These are phyloP conservation scores for Daktulosphaira vitifoliae DNA, from an alignment of 1,140 invertebrate genomes.

Conservation along the genomic window DNA sequence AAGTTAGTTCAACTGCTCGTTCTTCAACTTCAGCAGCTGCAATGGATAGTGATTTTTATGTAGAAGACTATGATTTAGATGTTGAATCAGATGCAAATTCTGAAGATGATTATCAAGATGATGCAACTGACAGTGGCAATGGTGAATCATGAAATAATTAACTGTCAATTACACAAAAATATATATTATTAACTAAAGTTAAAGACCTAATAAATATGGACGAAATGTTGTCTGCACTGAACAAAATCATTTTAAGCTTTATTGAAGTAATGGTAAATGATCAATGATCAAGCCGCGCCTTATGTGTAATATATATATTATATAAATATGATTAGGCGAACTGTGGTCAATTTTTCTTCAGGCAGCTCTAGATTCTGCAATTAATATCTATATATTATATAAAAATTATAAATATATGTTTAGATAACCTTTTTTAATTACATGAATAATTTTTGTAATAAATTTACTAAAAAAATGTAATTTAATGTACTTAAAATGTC, in stretches of 20 bases:
- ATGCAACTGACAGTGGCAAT: conserved; percentile 69
- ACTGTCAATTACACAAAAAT: not conserved
- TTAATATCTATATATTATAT: no score
- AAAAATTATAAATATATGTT: no score
- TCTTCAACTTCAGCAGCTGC: conserved; percentile 67
- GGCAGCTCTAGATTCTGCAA: no score
- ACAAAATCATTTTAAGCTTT: conserved; percentile 18
- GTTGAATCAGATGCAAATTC: conserved; percentile 55
- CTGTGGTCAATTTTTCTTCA: no score
- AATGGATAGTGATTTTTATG: conserved; percentile 80
- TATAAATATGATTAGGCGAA: no score
- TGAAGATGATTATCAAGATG: conserved; percentile 52
- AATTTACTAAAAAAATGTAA: no score
- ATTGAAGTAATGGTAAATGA: not conserved
- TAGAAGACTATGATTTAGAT: conserved; percentile 79
- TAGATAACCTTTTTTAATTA: no score
- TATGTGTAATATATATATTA: no score
- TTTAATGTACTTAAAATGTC: no score
- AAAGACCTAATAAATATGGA: conserved; percentile 11
- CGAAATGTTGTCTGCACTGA: not conserved
- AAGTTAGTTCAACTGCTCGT: conserved; percentile 76
- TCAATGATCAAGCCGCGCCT: no score
- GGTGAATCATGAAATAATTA: conserved; percentile 48
- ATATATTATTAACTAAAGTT: not conserved
- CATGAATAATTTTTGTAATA: no score